Conservation (phyloP, 92 coral and sea anemone genomes). For the Phenganax subtilis region DNA sequence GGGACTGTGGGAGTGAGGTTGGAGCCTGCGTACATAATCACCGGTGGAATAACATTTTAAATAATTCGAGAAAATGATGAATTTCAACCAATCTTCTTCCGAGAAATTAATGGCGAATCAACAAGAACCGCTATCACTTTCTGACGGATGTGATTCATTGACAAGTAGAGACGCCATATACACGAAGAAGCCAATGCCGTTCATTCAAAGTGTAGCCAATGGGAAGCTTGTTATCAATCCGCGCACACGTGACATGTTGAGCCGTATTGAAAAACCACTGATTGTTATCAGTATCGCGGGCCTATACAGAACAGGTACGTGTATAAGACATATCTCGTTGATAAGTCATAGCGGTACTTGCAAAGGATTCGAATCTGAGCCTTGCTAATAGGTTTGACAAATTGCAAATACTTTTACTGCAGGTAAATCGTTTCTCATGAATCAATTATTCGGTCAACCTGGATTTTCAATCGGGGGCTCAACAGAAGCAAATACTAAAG, state of each 20-base stretch:
- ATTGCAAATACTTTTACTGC: neutral
- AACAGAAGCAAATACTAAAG: slow-evolving; percentile 38
- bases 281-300: slow-evolving; percentile 37
- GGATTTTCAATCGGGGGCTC: slow-evolving; percentile 35
- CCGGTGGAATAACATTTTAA: no score
- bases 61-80: neutral
- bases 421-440: slow-evolving; percentile 41
- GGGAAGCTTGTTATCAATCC: slow-evolving; percentile 34
- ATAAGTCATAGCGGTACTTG: no score
- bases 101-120: neutral
- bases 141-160: neutral
- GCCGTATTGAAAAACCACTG: slow-evolving; percentile 30
- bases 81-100: neutral
- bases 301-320: slow-evolving; percentile 32
- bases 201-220: slow-evolving; percentile 25
- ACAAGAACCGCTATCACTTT: neutral
- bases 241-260: slow-evolving; percentile 33
- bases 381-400: neutral
- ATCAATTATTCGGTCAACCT: slow-evolving; percentile 33
- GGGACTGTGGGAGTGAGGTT: no score
- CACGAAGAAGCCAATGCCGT: slow-evolving; percentile 31
- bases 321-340: neutral
- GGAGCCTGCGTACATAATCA: no score
- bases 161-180: neutral
- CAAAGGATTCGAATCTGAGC: no score